These are phyloP conservation scores for Dorcus parallelipipedus DNA, from an alignment of 2,888 invertebrate species.

Conservation along the genomic window DNA sequence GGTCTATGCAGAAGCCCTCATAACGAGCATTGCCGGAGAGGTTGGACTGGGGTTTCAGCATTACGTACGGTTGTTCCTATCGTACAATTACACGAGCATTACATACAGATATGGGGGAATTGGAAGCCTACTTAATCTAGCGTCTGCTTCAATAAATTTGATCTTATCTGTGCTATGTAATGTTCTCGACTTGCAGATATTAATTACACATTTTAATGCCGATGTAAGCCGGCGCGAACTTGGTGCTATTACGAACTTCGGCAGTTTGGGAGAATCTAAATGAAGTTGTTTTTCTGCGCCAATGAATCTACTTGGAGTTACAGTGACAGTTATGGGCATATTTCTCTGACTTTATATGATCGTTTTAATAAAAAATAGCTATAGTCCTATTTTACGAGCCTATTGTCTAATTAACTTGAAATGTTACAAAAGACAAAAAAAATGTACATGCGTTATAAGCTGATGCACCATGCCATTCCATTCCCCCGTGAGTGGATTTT, in stretches of 20 bases:
- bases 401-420: too few relatives aligned
- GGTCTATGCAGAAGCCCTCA: conserved; percentile 73
- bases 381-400: too few relatives aligned
- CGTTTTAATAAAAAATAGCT: too few relatives aligned
- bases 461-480: conserved; percentile 71
- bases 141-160: background rate
- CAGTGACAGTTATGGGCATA: too few relatives aligned
- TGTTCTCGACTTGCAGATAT: too few relatives aligned
- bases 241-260: too few relatives aligned
- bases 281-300: too few relatives aligned
- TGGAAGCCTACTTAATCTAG: background rate
- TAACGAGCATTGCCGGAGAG: conserved; percentile 62
- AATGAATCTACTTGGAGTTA: too few relatives aligned
- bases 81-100: conserved; percentile 23
- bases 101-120: conserved; percentile 14
- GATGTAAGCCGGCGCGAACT: too few relatives aligned
- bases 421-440: background rate
- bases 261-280: too few relatives aligned
- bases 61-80: conserved; percentile 48
- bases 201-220: too few relatives aligned
- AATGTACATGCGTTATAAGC: conserved; percentile 66
- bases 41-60: conserved; percentile 47
- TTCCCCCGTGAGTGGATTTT: conserved; percentile 58
- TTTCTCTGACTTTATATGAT: too few relatives aligned
- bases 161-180: background rate